Evolutionary conservation across 2,797 vertebrate species (phyloP).

Genomic region (Poecilia gillii): DNA sequence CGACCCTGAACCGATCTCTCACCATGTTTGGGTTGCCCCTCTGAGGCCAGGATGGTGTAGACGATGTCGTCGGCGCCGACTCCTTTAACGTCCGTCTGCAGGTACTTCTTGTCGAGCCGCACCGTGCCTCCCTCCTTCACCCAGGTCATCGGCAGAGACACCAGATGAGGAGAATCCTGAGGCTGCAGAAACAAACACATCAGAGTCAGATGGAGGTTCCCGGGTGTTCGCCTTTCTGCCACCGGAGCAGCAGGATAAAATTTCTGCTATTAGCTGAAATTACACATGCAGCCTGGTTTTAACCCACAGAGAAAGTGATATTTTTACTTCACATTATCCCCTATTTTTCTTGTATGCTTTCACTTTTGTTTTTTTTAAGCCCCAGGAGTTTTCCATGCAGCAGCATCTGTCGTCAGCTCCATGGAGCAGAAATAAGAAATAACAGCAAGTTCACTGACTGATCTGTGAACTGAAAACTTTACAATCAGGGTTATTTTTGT

Average conservation of each 20-base stretch:
- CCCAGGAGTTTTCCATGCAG: neutral
- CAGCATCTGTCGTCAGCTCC: slow-evolving; percentile 18
- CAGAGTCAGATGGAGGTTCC: neutral
- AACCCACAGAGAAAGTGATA: neutral
- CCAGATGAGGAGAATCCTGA: slow-evolving; percentile 70
- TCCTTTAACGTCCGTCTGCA: slow-evolving; percentile 81
- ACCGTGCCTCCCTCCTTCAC: slow-evolving; percentile 93
- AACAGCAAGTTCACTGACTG: slow-evolving; percentile 5
- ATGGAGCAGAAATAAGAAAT: slow-evolving; percentile 2
- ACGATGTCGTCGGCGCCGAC: slow-evolving; percentile 81
- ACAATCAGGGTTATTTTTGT: slow-evolving; percentile 26
- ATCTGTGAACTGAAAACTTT: slow-evolving; percentile 12
- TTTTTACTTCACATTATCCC: neutral
- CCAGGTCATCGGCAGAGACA: slow-evolving; percentile 85
- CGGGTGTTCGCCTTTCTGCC: neutral
- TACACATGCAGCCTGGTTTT: slow-evolving; percentile 13
- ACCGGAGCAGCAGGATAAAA: neutral
- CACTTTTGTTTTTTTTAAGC: neutral
- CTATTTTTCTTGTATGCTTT: neutral
- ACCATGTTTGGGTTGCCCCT: slow-evolving; percentile 86
- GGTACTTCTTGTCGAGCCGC: slow-evolving; percentile 86
- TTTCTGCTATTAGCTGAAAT: neutral
- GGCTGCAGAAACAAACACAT: slow-evolving; percentile 67
- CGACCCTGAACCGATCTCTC: slow-evolving; percentile 19
- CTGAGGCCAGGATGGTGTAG: slow-evolving; percentile 82